Evolutionary conservation across 2,113 vertebrate species (phyloP).

Genomic region (Leiothrix lutea): DNA sequence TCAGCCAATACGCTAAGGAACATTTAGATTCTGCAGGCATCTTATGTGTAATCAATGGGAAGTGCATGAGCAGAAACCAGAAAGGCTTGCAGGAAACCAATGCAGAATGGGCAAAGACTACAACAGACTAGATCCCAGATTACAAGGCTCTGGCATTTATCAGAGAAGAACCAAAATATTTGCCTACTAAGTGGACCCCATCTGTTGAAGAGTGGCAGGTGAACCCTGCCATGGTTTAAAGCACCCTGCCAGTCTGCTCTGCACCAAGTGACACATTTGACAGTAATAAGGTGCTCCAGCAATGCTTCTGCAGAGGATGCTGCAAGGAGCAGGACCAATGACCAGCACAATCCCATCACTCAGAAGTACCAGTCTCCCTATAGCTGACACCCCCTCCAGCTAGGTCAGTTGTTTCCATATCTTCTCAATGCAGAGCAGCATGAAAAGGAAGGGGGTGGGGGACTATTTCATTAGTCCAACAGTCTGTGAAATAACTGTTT

Average conservation of each 20-base stretch:
- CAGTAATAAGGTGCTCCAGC: neutral
- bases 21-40: neutral
- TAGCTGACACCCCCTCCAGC: neutral
- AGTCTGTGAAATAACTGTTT: neutral
- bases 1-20: neutral
- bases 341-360: neutral
- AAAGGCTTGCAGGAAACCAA: neutral
- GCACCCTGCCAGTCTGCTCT: neutral
- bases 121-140: neutral
- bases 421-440: neutral
- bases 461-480: neutral
- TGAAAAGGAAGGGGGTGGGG: neutral
- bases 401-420: neutral
- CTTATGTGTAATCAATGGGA: neutral
- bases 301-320: neutral
- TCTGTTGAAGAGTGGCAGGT: neutral
- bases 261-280: accelerated
- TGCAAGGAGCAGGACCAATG: neutral
- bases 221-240: neutral
- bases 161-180: neutral
- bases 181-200: neutral
- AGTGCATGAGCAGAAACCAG: neutral
- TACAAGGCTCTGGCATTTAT: neutral
- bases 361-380: neutral
- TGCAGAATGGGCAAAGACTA: neutral